A percentile compares a stretch with the other conserved stretches of the same genome.
Evolutionary conservation across 2,113 vertebrate species (phyloP).

Genomic region (Sturnira hondurensis): DNA sequence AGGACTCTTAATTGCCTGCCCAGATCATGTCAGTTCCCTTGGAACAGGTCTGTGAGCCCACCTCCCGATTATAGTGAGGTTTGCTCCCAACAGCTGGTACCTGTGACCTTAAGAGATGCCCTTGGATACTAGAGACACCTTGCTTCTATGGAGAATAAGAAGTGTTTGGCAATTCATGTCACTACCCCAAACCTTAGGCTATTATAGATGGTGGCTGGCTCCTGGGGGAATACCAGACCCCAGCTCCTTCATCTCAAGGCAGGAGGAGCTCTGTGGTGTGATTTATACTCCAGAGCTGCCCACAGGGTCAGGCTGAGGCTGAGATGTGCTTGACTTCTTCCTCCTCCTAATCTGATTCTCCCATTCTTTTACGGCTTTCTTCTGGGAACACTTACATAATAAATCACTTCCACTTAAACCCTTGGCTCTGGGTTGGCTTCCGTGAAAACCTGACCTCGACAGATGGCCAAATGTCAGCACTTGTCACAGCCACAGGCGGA

Average conservation of each 20-base stretch:
- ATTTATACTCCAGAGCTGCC: not conserved
- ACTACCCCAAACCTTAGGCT: not conserved
- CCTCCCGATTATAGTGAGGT: not conserved
- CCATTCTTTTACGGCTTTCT: not conserved
- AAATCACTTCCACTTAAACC: conserved; percentile 51
- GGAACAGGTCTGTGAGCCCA: not conserved
- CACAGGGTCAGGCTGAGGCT: not conserved
- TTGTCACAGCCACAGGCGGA: not conserved
- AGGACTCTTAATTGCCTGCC: not conserved
- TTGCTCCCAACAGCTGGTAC: not conserved
- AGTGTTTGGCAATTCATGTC: not conserved
- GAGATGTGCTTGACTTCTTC: not conserved
- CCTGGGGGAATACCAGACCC: not conserved
- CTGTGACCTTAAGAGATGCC: not conserved
- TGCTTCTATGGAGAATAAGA: not conserved
- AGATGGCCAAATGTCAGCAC: conserved; percentile 54
- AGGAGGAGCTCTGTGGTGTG: not conserved
- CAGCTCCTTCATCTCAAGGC: not conserved
- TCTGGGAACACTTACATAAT: not conserved
- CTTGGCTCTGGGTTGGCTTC: conserved; percentile 31
- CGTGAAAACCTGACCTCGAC: conserved; percentile 11
- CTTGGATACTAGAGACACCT: not conserved
- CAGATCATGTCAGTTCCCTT: not conserved
- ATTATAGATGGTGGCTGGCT: not conserved
- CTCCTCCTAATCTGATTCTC: not conserved